Evolutionary conservation across 2,113 vertebrate genomes (phyloP).

Genomic region (Neotoma lepida): DNA sequence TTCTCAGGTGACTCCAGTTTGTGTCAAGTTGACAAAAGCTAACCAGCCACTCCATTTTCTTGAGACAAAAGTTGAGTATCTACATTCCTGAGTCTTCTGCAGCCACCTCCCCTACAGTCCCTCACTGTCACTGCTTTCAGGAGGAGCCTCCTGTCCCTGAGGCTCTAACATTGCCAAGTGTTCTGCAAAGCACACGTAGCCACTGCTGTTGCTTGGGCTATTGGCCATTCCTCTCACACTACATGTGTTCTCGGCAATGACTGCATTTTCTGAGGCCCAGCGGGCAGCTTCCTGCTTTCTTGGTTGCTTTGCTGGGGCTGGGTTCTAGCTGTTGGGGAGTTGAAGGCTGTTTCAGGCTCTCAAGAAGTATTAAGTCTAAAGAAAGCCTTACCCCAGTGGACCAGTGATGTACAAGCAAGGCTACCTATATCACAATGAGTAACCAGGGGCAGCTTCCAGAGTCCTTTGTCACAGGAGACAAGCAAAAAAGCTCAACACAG

Average conservation of each 20-base stretch:
- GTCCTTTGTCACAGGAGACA: not conserved
- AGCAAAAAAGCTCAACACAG: not conserved
- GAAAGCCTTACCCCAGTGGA: not conserved
- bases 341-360: not conserved
- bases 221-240: not conserved
- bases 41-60: not conserved
- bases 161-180: accelerated
- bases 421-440: not conserved
- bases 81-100: not conserved
- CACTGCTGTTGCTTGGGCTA: no score
- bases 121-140: accelerated
- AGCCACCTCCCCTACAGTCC: not conserved
- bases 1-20: not conserved
- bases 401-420: not conserved
- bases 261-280: not conserved
- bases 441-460: not conserved
- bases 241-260: accelerated
- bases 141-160: accelerated
- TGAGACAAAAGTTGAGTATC: not conserved
- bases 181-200: accelerated
- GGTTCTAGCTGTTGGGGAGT: not conserved
- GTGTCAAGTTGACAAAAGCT: not conserved
- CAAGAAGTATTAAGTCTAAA: not conserved
- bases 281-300: not conserved
- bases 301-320: not conserved